Evolutionary conservation across 2,113 vertebrate species (phyloP).

Genomic region (Ceyx cyanopectus): DNA sequence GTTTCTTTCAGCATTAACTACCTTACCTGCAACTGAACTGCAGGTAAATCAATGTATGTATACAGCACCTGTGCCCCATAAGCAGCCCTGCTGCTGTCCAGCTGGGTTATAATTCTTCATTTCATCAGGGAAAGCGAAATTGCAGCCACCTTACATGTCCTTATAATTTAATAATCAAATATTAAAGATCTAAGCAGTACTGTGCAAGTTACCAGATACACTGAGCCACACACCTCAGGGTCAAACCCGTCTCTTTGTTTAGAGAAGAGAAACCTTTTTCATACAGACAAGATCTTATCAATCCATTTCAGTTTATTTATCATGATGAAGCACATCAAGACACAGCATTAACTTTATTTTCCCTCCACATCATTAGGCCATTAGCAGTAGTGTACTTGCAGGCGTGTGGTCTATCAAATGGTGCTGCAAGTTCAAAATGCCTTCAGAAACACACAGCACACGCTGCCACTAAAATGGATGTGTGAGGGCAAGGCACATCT

Average conservation of each 20-base stretch:
- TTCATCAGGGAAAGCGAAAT: accelerated
- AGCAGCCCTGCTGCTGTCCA: background rate
- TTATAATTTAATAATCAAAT: background rate
- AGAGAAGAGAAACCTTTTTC: background rate
- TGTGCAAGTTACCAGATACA: background rate
- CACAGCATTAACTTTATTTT: background rate
- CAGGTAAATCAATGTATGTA: background rate
- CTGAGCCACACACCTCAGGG: background rate
- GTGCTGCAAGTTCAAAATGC: background rate
- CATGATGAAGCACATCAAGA: background rate
- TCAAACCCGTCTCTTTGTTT: background rate
- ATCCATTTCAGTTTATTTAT: background rate
- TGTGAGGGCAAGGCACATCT: accelerated
- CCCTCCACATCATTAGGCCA: background rate
- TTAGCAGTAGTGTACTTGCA: background rate
- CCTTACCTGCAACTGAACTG: background rate
- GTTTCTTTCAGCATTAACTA: background rate
- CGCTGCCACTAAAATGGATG: background rate
- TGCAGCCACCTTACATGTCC: background rate
- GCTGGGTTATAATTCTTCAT: background rate
- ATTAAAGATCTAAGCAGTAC: background rate
- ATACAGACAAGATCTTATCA: background rate
- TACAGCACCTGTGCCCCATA: background rate
- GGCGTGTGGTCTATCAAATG: accelerated
- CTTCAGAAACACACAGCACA: background rate